Conservation (phyloP, 2,113 vertebrate species). For the Crypturellus undulatus region DNA sequence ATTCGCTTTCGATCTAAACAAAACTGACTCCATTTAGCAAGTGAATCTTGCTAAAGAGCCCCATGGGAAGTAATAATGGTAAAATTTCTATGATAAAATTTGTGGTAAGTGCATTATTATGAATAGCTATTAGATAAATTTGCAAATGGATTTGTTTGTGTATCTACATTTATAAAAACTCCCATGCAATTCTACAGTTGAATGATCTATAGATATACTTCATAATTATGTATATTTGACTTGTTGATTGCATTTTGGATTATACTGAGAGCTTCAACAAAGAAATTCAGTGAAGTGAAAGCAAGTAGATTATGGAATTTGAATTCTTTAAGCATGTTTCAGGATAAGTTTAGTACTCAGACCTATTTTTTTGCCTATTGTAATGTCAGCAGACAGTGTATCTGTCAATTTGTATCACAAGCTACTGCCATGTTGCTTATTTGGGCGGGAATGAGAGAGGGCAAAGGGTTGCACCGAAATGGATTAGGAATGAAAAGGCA, state of each 20-base stretch:
- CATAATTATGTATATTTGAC: neutral
- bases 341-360: neutral
- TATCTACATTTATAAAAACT: slow-evolving; percentile 26
- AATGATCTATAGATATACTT: neutral
- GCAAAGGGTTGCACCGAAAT: neutral
- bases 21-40: slow-evolving; percentile 33
- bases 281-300: neutral
- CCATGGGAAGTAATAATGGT: slow-evolving; percentile 18
- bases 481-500: neutral
- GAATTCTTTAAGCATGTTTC: neutral
- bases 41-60: slow-evolving; percentile 20
- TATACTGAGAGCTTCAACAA: neutral
- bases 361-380: neutral
- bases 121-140: slow-evolving; percentile 30
- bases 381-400: neutral
- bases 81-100: slow-evolving; percentile 15
- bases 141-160: slow-evolving; percentile 31
- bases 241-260: neutral
- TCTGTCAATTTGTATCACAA: neutral
- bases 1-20: slow-evolving; percentile 8
- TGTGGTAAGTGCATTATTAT: slow-evolving; percentile 13
- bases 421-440: neutral
- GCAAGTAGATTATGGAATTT: neutral
- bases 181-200: neutral
- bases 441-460: neutral